These are phyloP conservation scores for Tethea ocularis DNA, from an alignment of 2,888 invertebrate species.

Conservation along the genomic window DNA sequence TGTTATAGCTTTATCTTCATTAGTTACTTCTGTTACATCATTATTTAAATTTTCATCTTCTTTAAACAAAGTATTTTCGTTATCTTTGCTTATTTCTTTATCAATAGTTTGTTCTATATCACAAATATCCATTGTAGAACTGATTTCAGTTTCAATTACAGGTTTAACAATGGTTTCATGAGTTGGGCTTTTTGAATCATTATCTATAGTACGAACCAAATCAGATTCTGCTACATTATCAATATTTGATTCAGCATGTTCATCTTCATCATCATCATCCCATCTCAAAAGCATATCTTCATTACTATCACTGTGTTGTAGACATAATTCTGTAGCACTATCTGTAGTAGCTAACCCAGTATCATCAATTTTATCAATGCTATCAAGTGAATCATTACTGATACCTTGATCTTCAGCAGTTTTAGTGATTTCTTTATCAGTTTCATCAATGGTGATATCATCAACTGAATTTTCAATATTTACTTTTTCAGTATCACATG, in stretches of 20 bases:
- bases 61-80: not conserved
- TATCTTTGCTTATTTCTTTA: not conserved
- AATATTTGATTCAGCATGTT: not conserved
- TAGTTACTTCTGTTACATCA: slow-evolving; percentile 22
- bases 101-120: not conserved
- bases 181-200: not conserved
- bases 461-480: not conserved
- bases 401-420: not conserved
- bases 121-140: not conserved
- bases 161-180: no score
- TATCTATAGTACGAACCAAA: no score
- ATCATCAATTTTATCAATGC: not conserved
- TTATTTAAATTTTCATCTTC: slow-evolving; percentile 18
- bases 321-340: no score
- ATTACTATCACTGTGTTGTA: slow-evolving; percentile 15
- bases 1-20: slow-evolving; percentile 11
- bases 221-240: not conserved
- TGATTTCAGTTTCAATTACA: not conserved
- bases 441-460: no score
- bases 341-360: not conserved
- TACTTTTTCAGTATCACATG: not conserved
- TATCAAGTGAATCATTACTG: not conserved
- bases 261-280: slow-evolving; percentile 51
- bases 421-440: not conserved
- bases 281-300: slow-evolving; percentile 55